These are phyloP conservation scores for Rhingia rostrata DNA, from an alignment of 2,888 invertebrate species.

Conservation along the genomic window DNA sequence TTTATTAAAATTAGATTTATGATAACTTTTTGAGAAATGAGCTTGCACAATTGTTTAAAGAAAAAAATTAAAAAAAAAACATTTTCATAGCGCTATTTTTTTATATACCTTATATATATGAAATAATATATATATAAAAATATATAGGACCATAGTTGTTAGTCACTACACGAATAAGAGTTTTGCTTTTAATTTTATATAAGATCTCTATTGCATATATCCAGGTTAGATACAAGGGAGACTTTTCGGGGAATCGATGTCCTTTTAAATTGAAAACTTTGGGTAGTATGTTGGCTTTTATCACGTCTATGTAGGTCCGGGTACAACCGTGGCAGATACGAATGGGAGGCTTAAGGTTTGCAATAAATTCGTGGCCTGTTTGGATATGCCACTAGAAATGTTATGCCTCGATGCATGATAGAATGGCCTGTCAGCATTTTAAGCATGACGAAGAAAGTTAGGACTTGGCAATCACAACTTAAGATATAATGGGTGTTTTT, in stretches of 20 bases:
- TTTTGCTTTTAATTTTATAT: conserved; percentile 31
- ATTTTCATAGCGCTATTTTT: conserved; percentile 74
- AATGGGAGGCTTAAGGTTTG: no score
- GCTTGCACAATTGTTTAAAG: conserved; percentile 70
- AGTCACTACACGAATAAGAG: conserved; percentile 57
- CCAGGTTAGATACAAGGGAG: conserved; percentile 1
- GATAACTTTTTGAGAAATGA: conserved; percentile 66
- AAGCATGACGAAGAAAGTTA: no score
- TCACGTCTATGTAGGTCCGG: no score
- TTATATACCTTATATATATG: conserved; percentile 54
- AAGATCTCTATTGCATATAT: conserved; percentile 18
- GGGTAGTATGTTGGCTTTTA: no score
- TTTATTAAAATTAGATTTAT: conserved; percentile 58
- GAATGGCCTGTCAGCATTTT: no score
- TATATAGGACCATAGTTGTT: conserved; percentile 73
- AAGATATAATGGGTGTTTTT: no score
- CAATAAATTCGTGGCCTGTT: no score
- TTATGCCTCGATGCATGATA: no score
- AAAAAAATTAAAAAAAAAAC: conserved; percentile 36
- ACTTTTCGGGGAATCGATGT: background rate
- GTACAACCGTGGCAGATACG: no score
- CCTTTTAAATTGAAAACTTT: no score
- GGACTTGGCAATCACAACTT: no score
- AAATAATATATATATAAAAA: conserved; percentile 50
- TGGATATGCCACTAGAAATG: no score